A percentile compares a stretch with the other conserved stretches of the same genome.
phyloP scores from a whole-genome alignment of 2,888 invertebrate genomes.

The Mamestra brassicae region DNA sequence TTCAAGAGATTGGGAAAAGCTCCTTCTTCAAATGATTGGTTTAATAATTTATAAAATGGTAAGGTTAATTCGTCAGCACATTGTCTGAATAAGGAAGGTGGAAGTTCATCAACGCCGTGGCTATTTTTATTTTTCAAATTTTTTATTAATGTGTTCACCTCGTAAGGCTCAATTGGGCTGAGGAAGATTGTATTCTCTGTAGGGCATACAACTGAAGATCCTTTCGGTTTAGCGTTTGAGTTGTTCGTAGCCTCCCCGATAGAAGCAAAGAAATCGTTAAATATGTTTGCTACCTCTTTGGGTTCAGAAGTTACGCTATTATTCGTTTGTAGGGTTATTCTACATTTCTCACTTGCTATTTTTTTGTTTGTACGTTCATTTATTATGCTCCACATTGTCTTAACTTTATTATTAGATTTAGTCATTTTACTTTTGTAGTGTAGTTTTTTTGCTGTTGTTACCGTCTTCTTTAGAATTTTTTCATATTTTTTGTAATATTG shows the following conservation, averaged over 20 bases:
- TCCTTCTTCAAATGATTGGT: no score
- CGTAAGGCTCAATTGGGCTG: no score
- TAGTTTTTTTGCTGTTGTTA: neutral
- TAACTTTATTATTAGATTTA: constrained; percentile 2
- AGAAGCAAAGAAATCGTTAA: constrained; percentile 11
- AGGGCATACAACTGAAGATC: neutral
- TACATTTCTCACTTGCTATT: neutral
- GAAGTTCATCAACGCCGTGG: constrained; percentile 3
- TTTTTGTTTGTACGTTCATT: constrained; percentile 3
- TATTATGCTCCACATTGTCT: neutral
- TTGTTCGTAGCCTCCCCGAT: constrained; percentile 1
- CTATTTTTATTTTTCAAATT: neutral
- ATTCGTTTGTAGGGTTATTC: constrained; percentile 3
- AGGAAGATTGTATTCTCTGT: no score
- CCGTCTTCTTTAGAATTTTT: neutral
- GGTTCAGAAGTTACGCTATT: constrained; percentile 7
- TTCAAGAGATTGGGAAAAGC: no score
- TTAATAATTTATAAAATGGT: no score
- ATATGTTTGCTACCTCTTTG: constrained; percentile 1
- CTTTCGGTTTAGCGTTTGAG: neutral
- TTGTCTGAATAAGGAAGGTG: neutral
- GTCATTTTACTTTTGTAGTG: neutral
- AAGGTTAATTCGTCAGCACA: no score
- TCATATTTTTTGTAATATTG: no score
- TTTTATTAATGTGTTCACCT: no score